These are phyloP conservation scores for Drosophila neocordata DNA, from an alignment of 1,140 invertebrate genomes.

Conservation along the genomic window DNA sequence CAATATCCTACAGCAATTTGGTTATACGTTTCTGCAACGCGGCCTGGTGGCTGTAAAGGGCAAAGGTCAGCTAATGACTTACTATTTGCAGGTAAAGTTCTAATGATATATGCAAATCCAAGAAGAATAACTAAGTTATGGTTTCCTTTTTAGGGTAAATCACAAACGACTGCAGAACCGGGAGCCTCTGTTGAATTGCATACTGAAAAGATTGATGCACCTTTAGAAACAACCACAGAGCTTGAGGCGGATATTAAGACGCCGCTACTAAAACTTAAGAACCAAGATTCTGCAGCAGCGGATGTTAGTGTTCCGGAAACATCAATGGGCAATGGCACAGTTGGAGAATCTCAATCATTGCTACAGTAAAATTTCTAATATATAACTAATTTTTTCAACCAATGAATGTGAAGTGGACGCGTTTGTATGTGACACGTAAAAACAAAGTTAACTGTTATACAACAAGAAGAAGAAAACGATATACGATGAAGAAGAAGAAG, in stretches of 20 bases:
- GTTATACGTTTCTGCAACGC: slow-evolving; percentile 95
- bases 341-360: slow-evolving; percentile 60
- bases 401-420: neutral
- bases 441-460: slow-evolving; percentile 63
- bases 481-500: neutral
- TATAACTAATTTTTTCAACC: neutral
- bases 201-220: slow-evolving; percentile 5
- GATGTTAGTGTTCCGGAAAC: slow-evolving; percentile 35
- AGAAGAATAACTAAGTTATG: neutral
- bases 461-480: slow-evolving; percentile 6
- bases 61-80: slow-evolving; percentile 97
- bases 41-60: slow-evolving; percentile 96
- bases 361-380: slow-evolving; percentile 48
- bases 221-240: slow-evolving; percentile 49
- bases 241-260: slow-evolving; percentile 69
- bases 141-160: slow-evolving; percentile 42
- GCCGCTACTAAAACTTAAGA: slow-evolving; percentile 61
- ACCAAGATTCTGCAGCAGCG: slow-evolving; percentile 29
- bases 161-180: slow-evolving; percentile 40
- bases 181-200: slow-evolving; percentile 29
- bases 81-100: slow-evolving; percentile 90
- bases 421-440: neutral
- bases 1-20: slow-evolving; percentile 92
- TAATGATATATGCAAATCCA: neutral
- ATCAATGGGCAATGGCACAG: slow-evolving; percentile 48